A percentile compares a stretch with the other conserved stretches of the same genome.
Evolutionary conservation across 2,113 vertebrate species (phyloP).

Genomic region (Brachyistius frenatus): DNA sequence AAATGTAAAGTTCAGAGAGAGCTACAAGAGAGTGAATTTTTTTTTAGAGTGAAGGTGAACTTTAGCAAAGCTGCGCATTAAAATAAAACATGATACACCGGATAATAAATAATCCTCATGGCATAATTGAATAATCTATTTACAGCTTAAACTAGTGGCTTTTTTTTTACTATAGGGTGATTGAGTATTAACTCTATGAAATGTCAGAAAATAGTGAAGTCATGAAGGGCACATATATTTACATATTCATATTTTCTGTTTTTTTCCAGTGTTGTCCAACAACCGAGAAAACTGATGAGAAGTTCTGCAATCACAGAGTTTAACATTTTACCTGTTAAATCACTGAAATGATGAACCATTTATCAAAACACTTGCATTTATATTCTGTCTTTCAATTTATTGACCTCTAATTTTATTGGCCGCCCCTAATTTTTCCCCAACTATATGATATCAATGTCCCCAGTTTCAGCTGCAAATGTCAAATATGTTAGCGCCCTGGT

Average conservation of each 20-base stretch:
- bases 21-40: neutral
- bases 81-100: neutral
- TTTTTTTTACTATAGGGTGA: neutral
- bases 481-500: no score
- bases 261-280: neutral
- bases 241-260: neutral
- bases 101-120: no score
- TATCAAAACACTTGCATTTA: neutral
- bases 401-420: neutral
- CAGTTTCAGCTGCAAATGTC: no score
- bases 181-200: neutral
- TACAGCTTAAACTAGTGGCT: no score
- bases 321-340: neutral
- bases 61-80: neutral
- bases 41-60: neutral
- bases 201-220: neutral
- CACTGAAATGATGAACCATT: neutral
- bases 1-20: neutral
- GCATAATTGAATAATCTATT: no score
- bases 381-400: neutral
- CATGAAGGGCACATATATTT: neutral
- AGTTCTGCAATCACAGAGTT: neutral
- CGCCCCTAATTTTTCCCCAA: no score
- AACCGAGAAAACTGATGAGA: neutral
- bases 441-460: no score